A percentile compares a stretch with the other conserved stretches of the same genome.
Evolutionary conservation across 1,140 invertebrate species (phyloP).

Genomic region (Phortica variegata): DNA sequence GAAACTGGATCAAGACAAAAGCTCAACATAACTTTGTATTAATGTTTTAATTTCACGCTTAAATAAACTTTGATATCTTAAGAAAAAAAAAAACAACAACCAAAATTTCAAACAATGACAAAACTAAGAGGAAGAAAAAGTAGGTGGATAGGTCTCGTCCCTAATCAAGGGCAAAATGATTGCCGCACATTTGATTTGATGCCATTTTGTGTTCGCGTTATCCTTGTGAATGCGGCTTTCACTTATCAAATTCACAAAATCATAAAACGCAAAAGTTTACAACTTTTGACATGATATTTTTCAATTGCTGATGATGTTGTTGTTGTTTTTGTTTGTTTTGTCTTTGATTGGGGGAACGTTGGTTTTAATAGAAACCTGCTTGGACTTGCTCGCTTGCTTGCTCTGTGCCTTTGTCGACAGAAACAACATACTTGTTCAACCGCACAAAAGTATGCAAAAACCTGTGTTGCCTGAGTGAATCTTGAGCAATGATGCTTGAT

Average conservation of each 20-base stretch:
- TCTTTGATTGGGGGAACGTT: background rate
- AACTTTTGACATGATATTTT: slow-evolving; percentile 27
- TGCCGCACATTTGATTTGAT: too few relatives aligned
- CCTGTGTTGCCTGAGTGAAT: too few relatives aligned
- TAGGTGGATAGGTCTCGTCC: too few relatives aligned
- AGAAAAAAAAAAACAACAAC: too few relatives aligned
- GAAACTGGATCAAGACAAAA: slow-evolving; percentile 4
- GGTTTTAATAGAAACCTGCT: background rate
- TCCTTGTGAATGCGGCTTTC: background rate
- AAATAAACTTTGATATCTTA: slow-evolving; percentile 45
- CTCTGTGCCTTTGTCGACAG: too few relatives aligned
- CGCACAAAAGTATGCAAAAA: too few relatives aligned
- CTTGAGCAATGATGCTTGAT: too few relatives aligned
- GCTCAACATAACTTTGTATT: slow-evolving; percentile 16
- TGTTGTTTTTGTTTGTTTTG: background rate
- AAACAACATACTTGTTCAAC: too few relatives aligned
- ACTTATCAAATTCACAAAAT: slow-evolving; percentile 30
- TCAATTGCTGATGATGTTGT: background rate
- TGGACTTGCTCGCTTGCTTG: background rate
- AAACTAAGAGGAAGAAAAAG: too few relatives aligned
- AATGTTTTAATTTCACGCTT: slow-evolving; percentile 53
- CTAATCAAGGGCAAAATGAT: too few relatives aligned
- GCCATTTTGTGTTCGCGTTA: too few relatives aligned
- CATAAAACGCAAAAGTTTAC: slow-evolving; percentile 30
- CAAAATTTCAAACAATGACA: too few relatives aligned